These are phyloP conservation scores for Nomada flava DNA, from an alignment of 2,888 invertebrate species.

Conservation along the genomic window DNA sequence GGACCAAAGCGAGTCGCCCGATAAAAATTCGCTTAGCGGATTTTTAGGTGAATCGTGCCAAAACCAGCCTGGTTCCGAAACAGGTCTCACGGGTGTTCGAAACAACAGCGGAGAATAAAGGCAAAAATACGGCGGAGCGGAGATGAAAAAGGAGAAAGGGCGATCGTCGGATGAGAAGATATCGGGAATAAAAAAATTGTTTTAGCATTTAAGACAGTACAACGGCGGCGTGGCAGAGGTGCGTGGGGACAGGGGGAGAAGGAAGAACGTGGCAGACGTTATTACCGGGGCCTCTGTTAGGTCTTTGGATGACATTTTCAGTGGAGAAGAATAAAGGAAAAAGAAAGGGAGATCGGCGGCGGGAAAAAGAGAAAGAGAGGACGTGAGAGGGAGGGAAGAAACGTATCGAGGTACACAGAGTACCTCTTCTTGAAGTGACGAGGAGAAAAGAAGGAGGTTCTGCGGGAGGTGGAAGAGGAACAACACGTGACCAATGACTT, in stretches of 20 bases:
- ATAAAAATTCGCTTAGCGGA: constrained; percentile 21
- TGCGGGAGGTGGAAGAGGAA: constrained; percentile 69
- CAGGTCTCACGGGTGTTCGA: constrained; percentile 52
- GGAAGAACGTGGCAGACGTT: constrained; percentile 33
- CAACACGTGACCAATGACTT: constrained; percentile 83
- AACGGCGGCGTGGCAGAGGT: background rate
- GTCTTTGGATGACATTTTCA: constrained; percentile 77
- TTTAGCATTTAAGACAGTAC: constrained; percentile 40
- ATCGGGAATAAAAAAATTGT: constrained; percentile 46
- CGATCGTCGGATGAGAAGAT: background rate
- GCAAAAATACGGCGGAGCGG: background rate
- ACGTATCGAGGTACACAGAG: constrained; percentile 70
- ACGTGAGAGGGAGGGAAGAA: constrained; percentile 57
- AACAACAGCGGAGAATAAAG: background rate
- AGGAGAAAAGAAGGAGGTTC: constrained; percentile 64
- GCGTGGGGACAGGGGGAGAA: background rate
- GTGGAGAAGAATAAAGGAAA: constrained; percentile 57
- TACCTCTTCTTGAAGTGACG: constrained; percentile 67
- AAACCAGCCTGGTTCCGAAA: constrained; percentile 48
- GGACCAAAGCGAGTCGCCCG: constrained; percentile 9
- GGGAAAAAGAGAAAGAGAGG: constrained; percentile 30
- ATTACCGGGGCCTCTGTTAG: constrained; percentile 47
- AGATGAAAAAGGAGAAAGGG: background rate
- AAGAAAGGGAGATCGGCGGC: constrained; percentile 38
- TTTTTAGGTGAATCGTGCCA: constrained; percentile 27